A percentile compares a stretch with the other conserved stretches of the same genome.
Conservation (phyloP, 2,888 invertebrate species). For the Dasypogon diadema region DNA sequence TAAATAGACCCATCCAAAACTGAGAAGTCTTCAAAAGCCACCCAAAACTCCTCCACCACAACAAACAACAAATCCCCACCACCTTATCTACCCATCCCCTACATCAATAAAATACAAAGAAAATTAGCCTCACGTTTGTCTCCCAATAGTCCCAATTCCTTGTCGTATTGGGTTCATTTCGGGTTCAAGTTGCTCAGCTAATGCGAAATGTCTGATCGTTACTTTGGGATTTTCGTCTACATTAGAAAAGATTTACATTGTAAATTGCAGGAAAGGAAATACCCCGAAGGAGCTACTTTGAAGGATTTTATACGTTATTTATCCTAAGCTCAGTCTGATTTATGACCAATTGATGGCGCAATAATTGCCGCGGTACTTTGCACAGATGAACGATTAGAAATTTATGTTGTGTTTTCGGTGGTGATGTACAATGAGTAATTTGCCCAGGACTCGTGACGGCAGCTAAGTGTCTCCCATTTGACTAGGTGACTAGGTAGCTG, state of each 20-base stretch:
- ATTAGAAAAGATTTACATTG: conserved; percentile 45
- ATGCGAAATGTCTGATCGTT: conserved; percentile 37
- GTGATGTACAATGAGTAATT: too few species aligned
- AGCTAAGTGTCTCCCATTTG: too few species aligned
- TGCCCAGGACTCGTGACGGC: too few species aligned
- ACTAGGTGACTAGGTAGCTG: too few species aligned
- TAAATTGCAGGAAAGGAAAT: conserved; percentile 20
- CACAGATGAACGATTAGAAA: conserved; percentile 36
- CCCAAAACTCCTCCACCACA: too few species aligned
- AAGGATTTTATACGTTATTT: conserved; percentile 44
- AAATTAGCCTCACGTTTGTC: conserved; percentile 24
- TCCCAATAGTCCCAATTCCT: conserved; percentile 16
- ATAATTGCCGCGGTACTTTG: conserved; percentile 26
- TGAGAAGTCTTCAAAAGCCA: too few species aligned
- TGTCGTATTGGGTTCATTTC: conserved; percentile 15
- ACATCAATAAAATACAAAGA: too few species aligned
- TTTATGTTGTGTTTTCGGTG: conserved; percentile 19
- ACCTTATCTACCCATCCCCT: too few species aligned
- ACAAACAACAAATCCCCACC: too few species aligned
- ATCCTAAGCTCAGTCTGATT: conserved; percentile 35
- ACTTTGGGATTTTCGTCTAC: conserved; percentile 33
- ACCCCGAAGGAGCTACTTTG: conserved; percentile 15
- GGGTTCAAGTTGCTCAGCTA: conserved; percentile 1
- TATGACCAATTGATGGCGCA: conserved; percentile 35
- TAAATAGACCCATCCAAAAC: too few species aligned